phyloP scores from a whole-genome alignment of 2,113 vertebrate genomes.

The Jaculus jaculus region DNA sequence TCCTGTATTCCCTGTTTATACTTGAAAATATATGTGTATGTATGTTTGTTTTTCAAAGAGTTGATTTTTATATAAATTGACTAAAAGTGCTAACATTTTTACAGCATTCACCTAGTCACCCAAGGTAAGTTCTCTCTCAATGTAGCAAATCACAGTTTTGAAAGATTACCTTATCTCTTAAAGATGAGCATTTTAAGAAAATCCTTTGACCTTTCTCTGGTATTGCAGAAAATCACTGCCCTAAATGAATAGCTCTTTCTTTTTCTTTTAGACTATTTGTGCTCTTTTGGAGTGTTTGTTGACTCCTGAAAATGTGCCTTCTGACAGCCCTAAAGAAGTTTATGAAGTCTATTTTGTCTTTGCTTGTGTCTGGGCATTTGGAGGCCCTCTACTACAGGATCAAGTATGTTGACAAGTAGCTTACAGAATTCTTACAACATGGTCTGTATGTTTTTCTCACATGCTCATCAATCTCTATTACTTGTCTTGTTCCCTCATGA shows the following conservation, averaged over 20 bases:
- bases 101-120: neutral
- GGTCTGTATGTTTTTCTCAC: neutral
- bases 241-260: neutral
- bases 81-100: neutral
- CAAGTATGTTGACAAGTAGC: conserved; percentile 67
- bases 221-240: neutral
- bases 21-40: neutral
- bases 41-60: neutral
- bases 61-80: neutral
- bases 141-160: neutral
- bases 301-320: conserved; percentile 80
- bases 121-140: neutral
- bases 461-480: neutral
- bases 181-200: neutral
- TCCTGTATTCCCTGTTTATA: neutral
- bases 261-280: conserved; percentile 77
- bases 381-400: conserved; percentile 75
- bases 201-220: neutral
- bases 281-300: conserved; percentile 82
- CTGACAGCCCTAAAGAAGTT: conserved; percentile 78
- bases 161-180: neutral
- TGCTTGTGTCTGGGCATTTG: conserved; percentile 83
- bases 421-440: neutral
- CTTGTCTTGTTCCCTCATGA: neutral
- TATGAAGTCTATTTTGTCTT: conserved; percentile 83